Base-by-base conservation (phyloP, 2,797 vertebrate species). In the Gymnopithys bicolor region DNA sequence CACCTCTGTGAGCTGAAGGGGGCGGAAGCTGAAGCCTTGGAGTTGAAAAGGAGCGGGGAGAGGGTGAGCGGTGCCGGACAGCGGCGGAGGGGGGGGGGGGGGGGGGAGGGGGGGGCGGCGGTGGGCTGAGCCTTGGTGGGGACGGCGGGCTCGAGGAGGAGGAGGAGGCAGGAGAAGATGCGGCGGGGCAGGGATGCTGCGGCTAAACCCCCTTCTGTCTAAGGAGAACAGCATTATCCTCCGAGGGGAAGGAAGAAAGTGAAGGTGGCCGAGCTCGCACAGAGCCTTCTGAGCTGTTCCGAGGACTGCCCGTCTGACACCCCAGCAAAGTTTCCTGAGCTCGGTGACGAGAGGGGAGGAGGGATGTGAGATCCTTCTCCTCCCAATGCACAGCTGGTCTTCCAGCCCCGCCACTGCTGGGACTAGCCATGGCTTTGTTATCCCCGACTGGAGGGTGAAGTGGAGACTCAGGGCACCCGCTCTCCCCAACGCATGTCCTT, bases 21-120 rank as follows among this genome's bases (percentile, higher is more conserved):
- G 97, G 96, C 96, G 97, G 95, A 97, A 95, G 96, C 94, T 97
- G 89, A 94, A 97, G 93, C 93, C 95, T 37, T 86, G 96, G 70
- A 86, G 78, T 83, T 93, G 94, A 67, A 94, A 93, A 97, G 76
- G 75, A 8, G 25, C 59, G 28, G 32, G 78, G 81, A 75, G 86
- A 69, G 77, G 51, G 70, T 6, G 95, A 68, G 92, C 73, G 27
- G 67, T 5, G 62, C 66, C 70, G 93, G 95, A 53, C 89, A 58
- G 91, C 30, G 63, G 49, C 7, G 33, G 33, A 8, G 37, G 69
- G 71, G 41, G 37, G 69, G 71, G 41, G 37, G 69, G 71, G 41
- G 37, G 69, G 71, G 41, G 37, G 69, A 68, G 41, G 37, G 69
- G 33, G 33, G 33, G 33, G 37, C 64, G 71, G 41, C 73, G 60